Conservation (phyloP, 2,797 vertebrate genomes). For the Schizopygopsis malacanthus region DNA sequence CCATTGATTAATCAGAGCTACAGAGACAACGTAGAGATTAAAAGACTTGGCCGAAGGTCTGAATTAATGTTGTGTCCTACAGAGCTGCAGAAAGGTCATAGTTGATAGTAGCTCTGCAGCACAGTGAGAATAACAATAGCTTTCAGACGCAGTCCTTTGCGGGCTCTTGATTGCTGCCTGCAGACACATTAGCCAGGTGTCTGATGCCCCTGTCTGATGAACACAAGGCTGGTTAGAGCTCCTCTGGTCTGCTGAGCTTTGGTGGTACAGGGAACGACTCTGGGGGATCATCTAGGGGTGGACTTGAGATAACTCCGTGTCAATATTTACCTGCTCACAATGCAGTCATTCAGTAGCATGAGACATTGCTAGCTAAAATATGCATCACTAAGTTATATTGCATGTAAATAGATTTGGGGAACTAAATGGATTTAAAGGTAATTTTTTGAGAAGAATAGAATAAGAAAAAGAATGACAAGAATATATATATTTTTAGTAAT, state of each 20-base stretch:
- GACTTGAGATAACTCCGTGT: background rate
- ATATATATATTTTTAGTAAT: too few relatives aligned
- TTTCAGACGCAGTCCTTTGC: constrained; percentile 17
- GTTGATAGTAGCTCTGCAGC: constrained; percentile 46
- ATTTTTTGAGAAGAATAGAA: too few relatives aligned
- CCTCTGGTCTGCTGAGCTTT: background rate
- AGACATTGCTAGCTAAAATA: too few relatives aligned
- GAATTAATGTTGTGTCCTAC: constrained; percentile 63
- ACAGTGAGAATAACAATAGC: constrained; percentile 63
- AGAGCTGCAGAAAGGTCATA: constrained; percentile 58
- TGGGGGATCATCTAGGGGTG: background rate
- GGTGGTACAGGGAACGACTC: background rate
- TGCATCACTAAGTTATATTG: too few relatives aligned
- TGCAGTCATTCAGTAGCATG: too few relatives aligned
- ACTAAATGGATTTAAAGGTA: too few relatives aligned
- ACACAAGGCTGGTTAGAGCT: background rate
- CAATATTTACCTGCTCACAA: background rate
- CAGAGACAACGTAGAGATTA: constrained; percentile 56
- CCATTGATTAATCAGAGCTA: constrained; percentile 48
- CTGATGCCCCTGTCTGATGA: constrained; percentile 51
- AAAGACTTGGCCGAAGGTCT: constrained; percentile 65
- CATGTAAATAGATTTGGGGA: too few relatives aligned
- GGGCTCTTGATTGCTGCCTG: constrained; percentile 64
- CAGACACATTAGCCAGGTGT: constrained; percentile 70
- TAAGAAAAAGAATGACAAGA: too few relatives aligned